Evolutionary conservation across 2,797 vertebrate genomes (phyloP).

Genomic region (Taeniopygia guttata): DNA sequence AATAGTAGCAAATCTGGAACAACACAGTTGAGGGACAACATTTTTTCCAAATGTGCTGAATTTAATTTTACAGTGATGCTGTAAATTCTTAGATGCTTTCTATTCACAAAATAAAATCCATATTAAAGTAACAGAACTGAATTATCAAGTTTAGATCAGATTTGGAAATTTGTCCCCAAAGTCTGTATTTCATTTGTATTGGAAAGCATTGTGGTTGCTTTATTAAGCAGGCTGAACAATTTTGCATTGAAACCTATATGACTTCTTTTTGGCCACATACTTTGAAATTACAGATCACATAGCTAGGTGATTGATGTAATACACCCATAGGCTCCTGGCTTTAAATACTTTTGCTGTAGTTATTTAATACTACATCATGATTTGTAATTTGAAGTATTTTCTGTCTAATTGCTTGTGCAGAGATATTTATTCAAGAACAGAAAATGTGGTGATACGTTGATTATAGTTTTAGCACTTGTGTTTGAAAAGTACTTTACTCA

Average conservation of each 20-base stretch:
- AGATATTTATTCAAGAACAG: background rate
- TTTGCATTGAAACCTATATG: background rate
- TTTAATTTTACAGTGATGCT: background rate
- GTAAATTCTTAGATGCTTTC: background rate
- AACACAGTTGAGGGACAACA: background rate
- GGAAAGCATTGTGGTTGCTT: background rate
- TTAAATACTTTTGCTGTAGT: background rate
- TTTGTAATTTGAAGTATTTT: background rate
- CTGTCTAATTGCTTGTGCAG: background rate
- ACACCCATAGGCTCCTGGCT: background rate
- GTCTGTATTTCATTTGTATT: background rate
- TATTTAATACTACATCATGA: background rate
- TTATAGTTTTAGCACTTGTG: background rate
- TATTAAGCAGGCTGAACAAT: background rate
- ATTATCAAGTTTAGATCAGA: background rate
- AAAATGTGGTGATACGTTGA: background rate
- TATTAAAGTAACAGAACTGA: background rate
- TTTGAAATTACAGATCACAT: background rate
- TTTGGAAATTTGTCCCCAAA: background rate
- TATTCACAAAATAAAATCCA: background rate
- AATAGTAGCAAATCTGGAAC: conserved; percentile 5
- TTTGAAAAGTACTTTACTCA: background rate
- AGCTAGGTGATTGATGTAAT: background rate
- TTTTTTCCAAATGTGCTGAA: background rate
- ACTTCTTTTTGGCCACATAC: background rate